A percentile compares a stretch with the other conserved stretches of the same genome.
Conservation (phyloP, 2,888 invertebrate genomes). For the Drosophila maculinotata region DNA sequence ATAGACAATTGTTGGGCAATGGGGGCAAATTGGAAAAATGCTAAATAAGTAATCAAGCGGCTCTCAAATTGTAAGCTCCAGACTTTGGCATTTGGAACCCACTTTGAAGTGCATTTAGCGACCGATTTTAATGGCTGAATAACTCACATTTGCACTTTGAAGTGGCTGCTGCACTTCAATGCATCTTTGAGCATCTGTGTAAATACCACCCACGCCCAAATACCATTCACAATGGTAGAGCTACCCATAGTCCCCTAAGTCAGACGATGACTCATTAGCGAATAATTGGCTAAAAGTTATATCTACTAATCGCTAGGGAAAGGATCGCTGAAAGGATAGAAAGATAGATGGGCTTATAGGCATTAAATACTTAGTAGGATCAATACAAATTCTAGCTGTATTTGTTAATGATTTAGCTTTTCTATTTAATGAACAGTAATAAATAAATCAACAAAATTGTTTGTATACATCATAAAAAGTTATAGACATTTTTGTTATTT, state of each 20-base stretch:
- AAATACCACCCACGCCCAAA: slow-evolving; percentile 3
- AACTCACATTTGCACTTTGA: slow-evolving; percentile 74
- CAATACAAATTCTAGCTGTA: too few species aligned
- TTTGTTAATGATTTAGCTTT: too few species aligned
- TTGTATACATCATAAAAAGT: too few species aligned
- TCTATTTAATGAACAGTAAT: too few species aligned
- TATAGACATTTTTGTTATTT: too few species aligned
- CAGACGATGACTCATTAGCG: neutral
- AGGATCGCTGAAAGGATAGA: too few species aligned
- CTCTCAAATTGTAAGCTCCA: slow-evolving; percentile 33
- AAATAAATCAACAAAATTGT: too few species aligned
- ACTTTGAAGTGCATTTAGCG: slow-evolving; percentile 54
- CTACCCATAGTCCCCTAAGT: neutral
- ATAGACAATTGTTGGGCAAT: slow-evolving; percentile 60
- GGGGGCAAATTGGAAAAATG: slow-evolving; percentile 76
- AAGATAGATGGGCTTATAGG: too few species aligned
- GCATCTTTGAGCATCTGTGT: slow-evolving; percentile 16
- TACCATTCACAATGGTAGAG: neutral
- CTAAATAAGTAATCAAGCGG: slow-evolving; percentile 81
- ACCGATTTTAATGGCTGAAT: slow-evolving; percentile 46
- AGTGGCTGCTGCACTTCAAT: slow-evolving; percentile 71
- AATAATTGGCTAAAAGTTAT: slow-evolving; percentile 19
- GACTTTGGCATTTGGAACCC: slow-evolving; percentile 20
- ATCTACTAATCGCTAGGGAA: neutral
- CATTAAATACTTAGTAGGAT: too few species aligned